phyloP scores from a whole-genome alignment of 2,888 invertebrate genomes.

The Cheilosia soror region DNA sequence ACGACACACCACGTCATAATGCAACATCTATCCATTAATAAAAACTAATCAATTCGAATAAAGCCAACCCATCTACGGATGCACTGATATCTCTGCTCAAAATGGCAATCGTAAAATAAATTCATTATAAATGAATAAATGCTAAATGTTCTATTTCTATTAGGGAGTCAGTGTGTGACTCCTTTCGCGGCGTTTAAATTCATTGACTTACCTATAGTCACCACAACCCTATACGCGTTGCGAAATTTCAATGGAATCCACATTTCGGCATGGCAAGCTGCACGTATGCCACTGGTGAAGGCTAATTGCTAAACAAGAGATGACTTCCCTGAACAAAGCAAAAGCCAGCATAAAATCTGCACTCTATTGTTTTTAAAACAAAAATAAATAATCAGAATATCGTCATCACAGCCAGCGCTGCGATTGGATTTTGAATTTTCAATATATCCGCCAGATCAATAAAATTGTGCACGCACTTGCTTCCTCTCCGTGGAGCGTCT shows the following conservation, averaged over 20 bases:
- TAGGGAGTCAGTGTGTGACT: neutral
- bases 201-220: slow-evolving; percentile 20
- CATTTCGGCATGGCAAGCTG: slow-evolving; percentile 33
- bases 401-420: slow-evolving; percentile 33
- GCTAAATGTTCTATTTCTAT: slow-evolving; percentile 20
- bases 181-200: slow-evolving; percentile 9
- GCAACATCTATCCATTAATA: slow-evolving; percentile 15
- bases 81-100: neutral
- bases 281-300: slow-evolving; percentile 59
- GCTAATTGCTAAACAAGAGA: slow-evolving; percentile 66
- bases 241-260: slow-evolving; percentile 11
- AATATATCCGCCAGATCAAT: slow-evolving; percentile 44
- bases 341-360: slow-evolving; percentile 28
- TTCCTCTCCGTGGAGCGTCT: neutral
- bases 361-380: slow-evolving; percentile 37
- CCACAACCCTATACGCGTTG: slow-evolving; percentile 8
- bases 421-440: slow-evolving; percentile 25
- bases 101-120: slow-evolving; percentile 11
- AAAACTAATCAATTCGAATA: slow-evolving; percentile 6
- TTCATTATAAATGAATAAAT: no score
- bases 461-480: slow-evolving; percentile 27
- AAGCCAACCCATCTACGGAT: slow-evolving; percentile 6
- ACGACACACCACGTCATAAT: neutral
- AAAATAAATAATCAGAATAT: slow-evolving; percentile 11
- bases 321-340: slow-evolving; percentile 38